Evolutionary conservation across 2,797 vertebrate genomes (phyloP).

Genomic region (Oreortyx pictus): DNA sequence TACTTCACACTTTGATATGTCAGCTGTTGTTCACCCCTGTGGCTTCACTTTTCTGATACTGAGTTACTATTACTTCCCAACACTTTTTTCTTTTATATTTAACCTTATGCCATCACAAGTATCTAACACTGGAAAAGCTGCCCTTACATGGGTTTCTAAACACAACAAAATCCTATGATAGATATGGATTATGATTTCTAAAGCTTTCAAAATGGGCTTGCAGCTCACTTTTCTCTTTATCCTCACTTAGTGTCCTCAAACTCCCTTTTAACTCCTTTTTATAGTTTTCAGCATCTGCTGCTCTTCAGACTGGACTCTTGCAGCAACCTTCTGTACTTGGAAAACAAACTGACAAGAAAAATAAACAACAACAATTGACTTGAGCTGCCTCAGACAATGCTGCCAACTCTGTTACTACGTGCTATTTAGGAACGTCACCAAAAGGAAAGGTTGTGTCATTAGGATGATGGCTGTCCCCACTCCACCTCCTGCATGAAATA

Average conservation of each 20-base stretch:
- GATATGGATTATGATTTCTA: constrained; percentile 18
- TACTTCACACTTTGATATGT: constrained; percentile 45
- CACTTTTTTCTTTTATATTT: neutral
- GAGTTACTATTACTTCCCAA: neutral
- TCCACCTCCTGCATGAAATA: neutral
- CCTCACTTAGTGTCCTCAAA: neutral
- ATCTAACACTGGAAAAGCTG: neutral
- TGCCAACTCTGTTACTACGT: neutral
- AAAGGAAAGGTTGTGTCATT: neutral
- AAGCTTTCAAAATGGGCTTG: neutral
- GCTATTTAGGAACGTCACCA: neutral
- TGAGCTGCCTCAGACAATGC: neutral
- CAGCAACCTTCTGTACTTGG: neutral
- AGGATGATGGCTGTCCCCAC: accelerated
- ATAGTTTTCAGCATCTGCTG: neutral
- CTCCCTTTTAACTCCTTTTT: neutral
- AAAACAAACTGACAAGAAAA: neutral
- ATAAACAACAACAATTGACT: neutral
- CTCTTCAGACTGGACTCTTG: neutral
- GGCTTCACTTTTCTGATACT: constrained; percentile 1
- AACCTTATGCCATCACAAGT: neutral
- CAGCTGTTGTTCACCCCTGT: constrained; percentile 28
- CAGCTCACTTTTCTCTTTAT: constrained; percentile 27
- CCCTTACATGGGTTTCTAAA: neutral
- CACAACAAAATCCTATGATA: neutral